phyloP scores from a whole-genome alignment of 2,888 invertebrate genomes.

The Buathra laborator region DNA sequence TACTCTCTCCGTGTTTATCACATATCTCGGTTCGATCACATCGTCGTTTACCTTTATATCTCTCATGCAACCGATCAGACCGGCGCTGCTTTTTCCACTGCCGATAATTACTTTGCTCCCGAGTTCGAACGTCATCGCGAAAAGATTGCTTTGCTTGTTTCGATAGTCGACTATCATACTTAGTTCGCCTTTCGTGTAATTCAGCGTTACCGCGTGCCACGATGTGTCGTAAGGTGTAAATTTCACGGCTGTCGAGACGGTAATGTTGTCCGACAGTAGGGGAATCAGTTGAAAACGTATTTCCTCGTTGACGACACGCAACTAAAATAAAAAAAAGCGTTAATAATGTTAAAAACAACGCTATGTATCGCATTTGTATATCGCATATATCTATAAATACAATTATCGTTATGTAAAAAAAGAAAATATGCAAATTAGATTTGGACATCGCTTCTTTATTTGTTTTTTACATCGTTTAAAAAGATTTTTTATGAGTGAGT shows the following conservation, averaged over 20 bases:
- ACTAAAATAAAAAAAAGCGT: constrained; percentile 84
- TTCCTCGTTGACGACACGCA: constrained; percentile 93
- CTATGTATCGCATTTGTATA: no score
- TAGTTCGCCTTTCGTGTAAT: constrained; percentile 91
- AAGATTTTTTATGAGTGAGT: neutral
- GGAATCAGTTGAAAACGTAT: constrained; percentile 93
- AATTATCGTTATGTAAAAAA: no score
- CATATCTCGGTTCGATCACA: constrained; percentile 92
- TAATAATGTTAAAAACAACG: constrained; percentile 5
- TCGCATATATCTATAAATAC: no score
- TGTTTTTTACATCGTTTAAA: neutral
- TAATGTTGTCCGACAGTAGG: constrained; percentile 91
- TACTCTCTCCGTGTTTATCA: constrained; percentile 93
- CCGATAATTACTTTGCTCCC: constrained; percentile 92
- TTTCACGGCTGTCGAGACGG: constrained; percentile 92
- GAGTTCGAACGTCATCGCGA: constrained; percentile 89
- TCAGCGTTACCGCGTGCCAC: constrained; percentile 94
- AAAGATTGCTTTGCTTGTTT: constrained; percentile 90
- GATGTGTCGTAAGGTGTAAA: constrained; percentile 91
- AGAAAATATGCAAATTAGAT: no score
- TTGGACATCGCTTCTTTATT: no score
- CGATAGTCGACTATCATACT: constrained; percentile 92
- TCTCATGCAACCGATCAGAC: constrained; percentile 95
- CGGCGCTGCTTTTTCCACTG: constrained; percentile 89
- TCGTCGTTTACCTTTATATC: constrained; percentile 94